Evolutionary conservation across 2,888 invertebrate genomes (phyloP).

Genomic region (Autographa pulchrina): DNA sequence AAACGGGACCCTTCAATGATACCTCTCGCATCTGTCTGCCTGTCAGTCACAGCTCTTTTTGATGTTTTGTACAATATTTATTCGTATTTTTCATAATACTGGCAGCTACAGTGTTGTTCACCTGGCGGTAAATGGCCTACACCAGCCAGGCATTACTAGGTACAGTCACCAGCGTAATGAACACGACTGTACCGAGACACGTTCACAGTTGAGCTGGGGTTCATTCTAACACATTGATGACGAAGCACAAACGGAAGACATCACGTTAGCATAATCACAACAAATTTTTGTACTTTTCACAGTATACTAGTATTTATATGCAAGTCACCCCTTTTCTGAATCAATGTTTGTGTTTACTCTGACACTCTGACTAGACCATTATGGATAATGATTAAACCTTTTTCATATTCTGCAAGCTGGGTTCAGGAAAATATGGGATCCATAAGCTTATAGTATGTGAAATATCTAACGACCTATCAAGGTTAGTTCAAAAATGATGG

Average conservation of each 20-base stretch:
- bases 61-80: background rate
- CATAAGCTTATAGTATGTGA: too few species aligned
- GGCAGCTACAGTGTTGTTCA: background rate
- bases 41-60: conserved; percentile 4
- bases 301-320: background rate
- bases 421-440: too few species aligned
- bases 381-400: too few species aligned
- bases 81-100: background rate
- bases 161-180: background rate
- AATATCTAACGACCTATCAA: too few species aligned
- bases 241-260: background rate
- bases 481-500: background rate
- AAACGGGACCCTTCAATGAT: background rate
- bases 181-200: background rate
- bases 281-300: background rate
- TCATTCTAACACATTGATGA: background rate
- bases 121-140: background rate
- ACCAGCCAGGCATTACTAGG: background rate
- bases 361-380: too few species aligned
- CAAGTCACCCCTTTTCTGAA: background rate
- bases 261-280: background rate
- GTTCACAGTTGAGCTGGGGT: background rate
- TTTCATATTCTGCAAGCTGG: too few species aligned
- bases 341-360: background rate
- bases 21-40: background rate